These are phyloP conservation scores for Echiichthys vipera DNA, from an alignment of 2,797 vertebrate species.

Conservation along the genomic window DNA sequence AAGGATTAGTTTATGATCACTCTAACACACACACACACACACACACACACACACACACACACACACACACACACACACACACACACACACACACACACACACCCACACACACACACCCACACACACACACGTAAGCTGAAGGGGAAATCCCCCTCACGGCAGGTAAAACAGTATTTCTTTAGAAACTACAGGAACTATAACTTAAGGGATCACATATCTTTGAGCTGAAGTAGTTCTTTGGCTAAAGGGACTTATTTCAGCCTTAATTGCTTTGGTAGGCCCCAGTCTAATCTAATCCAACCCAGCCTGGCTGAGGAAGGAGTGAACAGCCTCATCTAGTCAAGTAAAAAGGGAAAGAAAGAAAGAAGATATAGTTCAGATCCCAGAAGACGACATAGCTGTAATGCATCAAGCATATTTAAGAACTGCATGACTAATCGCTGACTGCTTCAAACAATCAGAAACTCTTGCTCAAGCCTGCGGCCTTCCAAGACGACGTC, in stretches of 20 bases:
- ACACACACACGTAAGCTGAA: background rate
- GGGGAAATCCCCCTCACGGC: conserved; percentile 52
- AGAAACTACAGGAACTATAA: conserved; percentile 28
- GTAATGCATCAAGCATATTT: conserved; percentile 58
- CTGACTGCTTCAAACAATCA: conserved; percentile 56
- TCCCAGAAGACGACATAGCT: conserved; percentile 43
- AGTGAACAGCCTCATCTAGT: conserved; percentile 37
- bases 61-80: conserved; percentile 1
- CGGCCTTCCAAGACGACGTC: conserved; percentile 38
- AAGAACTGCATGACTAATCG: conserved; percentile 57
- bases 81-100: too few species aligned
- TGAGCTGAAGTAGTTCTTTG: conserved; percentile 49
- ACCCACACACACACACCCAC: too few species aligned
- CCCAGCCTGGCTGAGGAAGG: conserved; percentile 27
- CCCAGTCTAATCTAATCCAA: conserved; percentile 47
- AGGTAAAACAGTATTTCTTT: conserved; percentile 46
- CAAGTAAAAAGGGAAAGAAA: conserved; percentile 8
- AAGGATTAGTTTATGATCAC: background rate
- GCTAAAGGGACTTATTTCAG: conserved; percentile 40
- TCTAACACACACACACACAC: background rate
- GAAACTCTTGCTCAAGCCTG: conserved; percentile 45
- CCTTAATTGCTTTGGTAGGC: conserved; percentile 52
- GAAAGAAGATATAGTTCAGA: conserved; percentile 33
- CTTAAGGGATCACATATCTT: conserved; percentile 49
- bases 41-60: background rate